Percentiles rank a stretch among this genome's conserved stretches.
phyloP scores from a whole-genome alignment of 1,140 invertebrate species.

The roundworm (Caenorhabditis elegans) region DNA sequence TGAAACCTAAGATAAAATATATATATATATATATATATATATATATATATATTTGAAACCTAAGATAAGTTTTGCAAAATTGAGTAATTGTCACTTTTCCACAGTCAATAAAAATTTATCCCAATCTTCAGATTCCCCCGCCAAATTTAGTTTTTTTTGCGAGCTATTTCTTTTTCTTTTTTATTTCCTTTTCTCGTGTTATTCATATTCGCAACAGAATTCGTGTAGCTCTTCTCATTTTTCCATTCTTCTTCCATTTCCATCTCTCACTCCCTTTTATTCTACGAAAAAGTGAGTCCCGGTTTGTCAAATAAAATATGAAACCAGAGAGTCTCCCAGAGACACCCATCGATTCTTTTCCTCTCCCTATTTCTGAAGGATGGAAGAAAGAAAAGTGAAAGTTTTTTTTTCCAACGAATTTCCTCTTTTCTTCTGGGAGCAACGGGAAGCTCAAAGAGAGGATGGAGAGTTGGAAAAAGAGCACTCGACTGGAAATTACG shows the following conservation, averaged over 20 bases:
- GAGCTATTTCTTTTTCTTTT: too few relatives aligned
- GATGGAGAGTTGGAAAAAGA: not conserved
- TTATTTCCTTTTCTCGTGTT: too few relatives aligned
- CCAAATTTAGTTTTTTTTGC: not conserved
- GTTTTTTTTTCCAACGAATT: slow-evolving; percentile 29
- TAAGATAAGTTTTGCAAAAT: too few relatives aligned
- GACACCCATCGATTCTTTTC: slow-evolving; percentile 11
- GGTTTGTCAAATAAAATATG: slow-evolving; percentile 33
- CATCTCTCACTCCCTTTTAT: not conserved
- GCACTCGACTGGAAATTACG: slow-evolving; percentile 27
- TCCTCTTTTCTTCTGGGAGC: not conserved
- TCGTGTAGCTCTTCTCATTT: not conserved
- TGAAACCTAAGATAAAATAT: too few relatives aligned
- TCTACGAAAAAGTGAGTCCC: not conserved
- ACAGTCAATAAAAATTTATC: too few relatives aligned
- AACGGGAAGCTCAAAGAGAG: not conserved
- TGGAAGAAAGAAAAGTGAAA: not conserved
- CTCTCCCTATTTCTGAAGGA: not conserved
- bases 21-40: too few relatives aligned
- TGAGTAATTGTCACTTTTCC: too few relatives aligned
- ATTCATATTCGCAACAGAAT: too few relatives aligned
- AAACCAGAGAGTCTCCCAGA: slow-evolving; percentile 26
- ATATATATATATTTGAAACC: too few relatives aligned
- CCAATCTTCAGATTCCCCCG: not conserved
- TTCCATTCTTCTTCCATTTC: not conserved